Conservation (phyloP, 2,888 invertebrate species). For the Ichneumon xanthorius region DNA sequence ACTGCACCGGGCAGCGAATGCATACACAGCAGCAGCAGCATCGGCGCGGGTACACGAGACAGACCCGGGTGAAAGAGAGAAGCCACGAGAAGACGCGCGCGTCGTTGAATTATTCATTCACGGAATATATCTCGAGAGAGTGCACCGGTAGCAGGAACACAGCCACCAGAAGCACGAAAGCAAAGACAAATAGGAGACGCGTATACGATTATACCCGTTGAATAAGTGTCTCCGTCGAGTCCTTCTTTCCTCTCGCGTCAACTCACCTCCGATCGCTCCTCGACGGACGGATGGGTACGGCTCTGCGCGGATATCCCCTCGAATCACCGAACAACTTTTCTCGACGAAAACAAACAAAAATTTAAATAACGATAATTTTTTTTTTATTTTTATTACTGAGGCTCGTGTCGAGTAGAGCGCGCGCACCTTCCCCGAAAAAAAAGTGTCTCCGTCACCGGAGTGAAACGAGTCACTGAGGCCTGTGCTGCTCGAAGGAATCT, state of each 20-base stretch:
- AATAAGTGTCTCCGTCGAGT: constrained; percentile 58
- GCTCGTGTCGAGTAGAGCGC: not conserved
- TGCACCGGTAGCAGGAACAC: constrained; percentile 51
- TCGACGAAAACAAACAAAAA: not conserved
- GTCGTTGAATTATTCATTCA: constrained; percentile 69
- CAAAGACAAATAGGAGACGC: constrained; percentile 60
- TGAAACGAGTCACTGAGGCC: constrained; percentile 43
- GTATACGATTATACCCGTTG: constrained; percentile 55
- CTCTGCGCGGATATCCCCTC: constrained; percentile 4
- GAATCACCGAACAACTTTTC: constrained; percentile 15
- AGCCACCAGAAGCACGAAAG: constrained; percentile 34
- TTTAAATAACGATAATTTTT: too few species aligned
- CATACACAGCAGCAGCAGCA: not conserved
- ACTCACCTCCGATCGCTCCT: constrained; percentile 37
- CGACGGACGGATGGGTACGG: constrained; percentile 24
- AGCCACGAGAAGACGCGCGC: constrained; percentile 55
- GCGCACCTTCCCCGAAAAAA: not conserved
- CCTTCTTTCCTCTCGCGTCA: constrained; percentile 28
- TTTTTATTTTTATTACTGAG: not conserved
- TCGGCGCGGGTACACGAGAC: constrained; percentile 8
- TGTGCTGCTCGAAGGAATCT: constrained; percentile 50
- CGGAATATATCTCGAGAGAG: constrained; percentile 58
- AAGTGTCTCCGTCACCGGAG: constrained; percentile 32
- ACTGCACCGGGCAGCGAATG: constrained; percentile 49
- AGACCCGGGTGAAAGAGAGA: constrained; percentile 51